phyloP scores from a whole-genome alignment of 2,113 vertebrate genomes.

The Athene noctua region DNA sequence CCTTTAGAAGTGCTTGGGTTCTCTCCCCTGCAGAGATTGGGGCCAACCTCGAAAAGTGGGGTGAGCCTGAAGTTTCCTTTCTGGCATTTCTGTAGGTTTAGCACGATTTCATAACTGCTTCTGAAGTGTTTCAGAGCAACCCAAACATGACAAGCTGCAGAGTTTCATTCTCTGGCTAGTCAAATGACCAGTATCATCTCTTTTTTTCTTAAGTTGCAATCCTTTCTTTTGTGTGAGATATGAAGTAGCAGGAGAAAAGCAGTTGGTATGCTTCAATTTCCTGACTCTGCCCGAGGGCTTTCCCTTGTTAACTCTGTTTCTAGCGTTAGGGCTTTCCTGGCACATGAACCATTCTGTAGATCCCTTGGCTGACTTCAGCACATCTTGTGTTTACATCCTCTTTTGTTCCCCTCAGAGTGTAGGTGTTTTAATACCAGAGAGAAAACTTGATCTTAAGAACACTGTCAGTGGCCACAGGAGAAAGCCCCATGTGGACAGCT shows the following conservation, averaged over 20 bases:
- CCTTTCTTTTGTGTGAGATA: neutral
- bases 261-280: conserved; percentile 40
- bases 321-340: neutral
- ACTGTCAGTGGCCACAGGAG: neutral
- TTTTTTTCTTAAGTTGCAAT: neutral
- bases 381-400: neutral
- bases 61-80: neutral
- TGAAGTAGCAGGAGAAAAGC: neutral
- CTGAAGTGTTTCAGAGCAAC: neutral
- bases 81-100: neutral
- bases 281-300: neutral
- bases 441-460: neutral
- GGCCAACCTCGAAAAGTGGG: neutral
- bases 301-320: neutral
- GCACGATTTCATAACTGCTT: neutral
- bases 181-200: neutral
- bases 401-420: neutral
- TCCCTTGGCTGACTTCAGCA: neutral
- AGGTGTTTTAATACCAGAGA: neutral
- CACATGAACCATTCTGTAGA: neutral
- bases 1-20: neutral
- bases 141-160: neutral
- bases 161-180: neutral
- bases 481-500: neutral
- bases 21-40: neutral